A percentile compares a stretch with the other conserved stretches of the same genome.
phyloP scores from a whole-genome alignment of 2,113 vertebrate species.

The Garra rufa region DNA sequence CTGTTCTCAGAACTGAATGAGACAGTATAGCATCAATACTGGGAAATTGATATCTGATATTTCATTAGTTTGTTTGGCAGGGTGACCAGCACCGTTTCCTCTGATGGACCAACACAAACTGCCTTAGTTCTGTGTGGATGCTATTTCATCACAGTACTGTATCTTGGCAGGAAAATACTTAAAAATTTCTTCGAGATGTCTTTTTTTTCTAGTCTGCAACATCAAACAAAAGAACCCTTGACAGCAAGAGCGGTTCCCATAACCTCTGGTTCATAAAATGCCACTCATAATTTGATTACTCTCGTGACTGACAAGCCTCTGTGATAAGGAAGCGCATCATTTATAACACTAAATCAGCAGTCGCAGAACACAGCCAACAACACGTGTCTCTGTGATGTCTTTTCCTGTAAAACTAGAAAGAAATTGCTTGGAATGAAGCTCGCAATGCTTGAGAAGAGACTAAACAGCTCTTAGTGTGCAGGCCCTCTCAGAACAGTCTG shows the following conservation, averaged over 20 bases:
- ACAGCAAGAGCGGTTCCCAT: slow-evolving; percentile 11
- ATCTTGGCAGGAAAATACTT: not conserved
- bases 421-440: slow-evolving; percentile 35
- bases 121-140: not conserved
- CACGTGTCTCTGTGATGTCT: slow-evolving; percentile 42
- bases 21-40: not conserved
- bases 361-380: slow-evolving; percentile 27
- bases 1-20: not conserved
- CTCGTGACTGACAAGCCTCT: slow-evolving; percentile 41
- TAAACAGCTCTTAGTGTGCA: slow-evolving; percentile 61
- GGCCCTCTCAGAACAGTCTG: slow-evolving; percentile 49
- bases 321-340: slow-evolving; percentile 41
- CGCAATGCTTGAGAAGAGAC: slow-evolving; percentile 61
- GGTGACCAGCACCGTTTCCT: not conserved
- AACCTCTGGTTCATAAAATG: slow-evolving; percentile 40
- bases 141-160: not conserved
- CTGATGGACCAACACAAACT: not conserved
- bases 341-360: slow-evolving; percentile 41
- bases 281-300: slow-evolving; percentile 24
- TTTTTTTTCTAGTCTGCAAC: not conserved
- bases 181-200: not conserved
- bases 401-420: slow-evolving; percentile 50
- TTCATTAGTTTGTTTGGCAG: not conserved
- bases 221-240: slow-evolving; percentile 24
- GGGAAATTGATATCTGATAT: slow-evolving; percentile 5